These are phyloP conservation scores for Sarcophaga carnaria DNA, from an alignment of 2,888 invertebrate genomes.

Conservation along the genomic window DNA sequence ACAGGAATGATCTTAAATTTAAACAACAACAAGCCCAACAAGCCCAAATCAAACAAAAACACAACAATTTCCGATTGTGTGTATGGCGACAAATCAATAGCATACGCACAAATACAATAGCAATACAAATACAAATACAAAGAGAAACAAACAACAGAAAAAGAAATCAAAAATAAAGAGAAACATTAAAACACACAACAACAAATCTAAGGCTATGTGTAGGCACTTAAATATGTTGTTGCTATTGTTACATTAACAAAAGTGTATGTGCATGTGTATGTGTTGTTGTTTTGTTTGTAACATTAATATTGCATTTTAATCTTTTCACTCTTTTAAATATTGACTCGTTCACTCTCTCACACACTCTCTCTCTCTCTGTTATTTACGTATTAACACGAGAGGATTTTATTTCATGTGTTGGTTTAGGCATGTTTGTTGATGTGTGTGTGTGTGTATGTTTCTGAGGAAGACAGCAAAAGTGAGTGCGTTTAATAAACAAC, in stretches of 20 bases:
- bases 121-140: no score
- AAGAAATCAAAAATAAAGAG: not conserved
- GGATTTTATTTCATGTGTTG: not conserved
- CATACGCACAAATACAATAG: no score
- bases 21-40: conserved; percentile 52
- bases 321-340: conserved; percentile 26
- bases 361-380: not conserved
- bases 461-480: not conserved
- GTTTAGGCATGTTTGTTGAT: not conserved
- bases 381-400: not conserved
- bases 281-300: conserved; percentile 48
- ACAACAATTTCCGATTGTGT: conserved; percentile 32
- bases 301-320: conserved; percentile 66
- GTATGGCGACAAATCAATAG: not conserved
- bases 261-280: not conserved
- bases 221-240: not conserved
- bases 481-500: conserved; percentile 64
- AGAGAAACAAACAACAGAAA: not conserved
- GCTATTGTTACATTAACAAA: not conserved
- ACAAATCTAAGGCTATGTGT: conserved; percentile 35
- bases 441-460: conserved; percentile 15
- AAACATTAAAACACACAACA: conserved; percentile 41
- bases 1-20: conserved; percentile 42
- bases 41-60: conserved; percentile 44
- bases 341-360: conserved; percentile 11